Evolutionary conservation across 2,888 invertebrate genomes (phyloP).

Genomic region (Autographa pulchrina): DNA sequence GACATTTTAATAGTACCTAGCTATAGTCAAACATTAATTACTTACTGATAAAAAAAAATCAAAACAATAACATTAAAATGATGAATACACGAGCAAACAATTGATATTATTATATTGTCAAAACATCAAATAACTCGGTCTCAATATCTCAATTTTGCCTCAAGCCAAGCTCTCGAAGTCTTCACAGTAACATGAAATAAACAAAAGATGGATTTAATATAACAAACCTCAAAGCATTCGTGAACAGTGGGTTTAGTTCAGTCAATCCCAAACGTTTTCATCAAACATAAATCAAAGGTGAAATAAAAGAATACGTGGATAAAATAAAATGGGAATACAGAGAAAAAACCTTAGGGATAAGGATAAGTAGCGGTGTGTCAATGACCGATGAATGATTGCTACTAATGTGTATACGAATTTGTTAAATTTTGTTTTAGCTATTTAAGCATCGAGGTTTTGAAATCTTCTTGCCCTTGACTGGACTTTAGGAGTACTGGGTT

Average conservation of each 20-base stretch:
- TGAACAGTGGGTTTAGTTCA: not conserved
- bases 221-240: slow-evolving; percentile 3
- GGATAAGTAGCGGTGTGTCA: not conserved
- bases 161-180: slow-evolving; percentile 1
- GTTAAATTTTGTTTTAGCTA: not conserved
- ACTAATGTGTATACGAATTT: not conserved
- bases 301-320: not conserved
- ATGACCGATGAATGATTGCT: not conserved
- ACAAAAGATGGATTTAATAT: slow-evolving; percentile 1
- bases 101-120: not conserved
- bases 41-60: not conserved
- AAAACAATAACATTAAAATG: not conserved
- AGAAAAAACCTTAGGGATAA: not conserved
- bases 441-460: too few species aligned
- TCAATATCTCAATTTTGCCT: not conserved
- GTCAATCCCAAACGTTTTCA: slow-evolving; percentile 1
- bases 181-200: slow-evolving; percentile 1
- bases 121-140: not conserved
- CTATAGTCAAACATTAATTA: not conserved
- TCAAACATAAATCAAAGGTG: slow-evolving; percentile 4
- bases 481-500: too few species aligned
- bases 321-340: not conserved
- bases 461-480: too few species aligned
- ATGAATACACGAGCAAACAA: not conserved
- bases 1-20: not conserved